These are phyloP conservation scores for Nothoprocta perdicaria DNA, from an alignment of 2,113 vertebrate species.

Conservation along the genomic window DNA sequence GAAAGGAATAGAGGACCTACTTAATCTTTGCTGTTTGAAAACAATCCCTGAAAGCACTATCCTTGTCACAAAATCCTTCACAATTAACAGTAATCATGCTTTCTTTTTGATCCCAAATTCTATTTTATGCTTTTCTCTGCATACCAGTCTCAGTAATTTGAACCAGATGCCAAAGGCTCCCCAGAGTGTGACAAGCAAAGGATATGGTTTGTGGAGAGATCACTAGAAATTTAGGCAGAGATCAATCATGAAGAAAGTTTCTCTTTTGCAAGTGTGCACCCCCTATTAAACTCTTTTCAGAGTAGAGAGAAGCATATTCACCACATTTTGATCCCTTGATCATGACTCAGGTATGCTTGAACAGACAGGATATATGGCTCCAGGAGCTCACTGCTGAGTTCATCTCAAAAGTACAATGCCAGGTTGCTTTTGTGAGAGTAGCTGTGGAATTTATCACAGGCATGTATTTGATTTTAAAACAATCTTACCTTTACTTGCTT, in stretches of 20 bases:
- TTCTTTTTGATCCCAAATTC: neutral
- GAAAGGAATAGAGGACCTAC: neutral
- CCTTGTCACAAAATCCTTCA: neutral
- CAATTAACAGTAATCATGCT: neutral
- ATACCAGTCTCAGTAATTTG: neutral
- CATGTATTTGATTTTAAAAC: neutral
- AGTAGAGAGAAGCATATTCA: neutral
- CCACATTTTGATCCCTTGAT: neutral
- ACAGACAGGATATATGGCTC: neutral
- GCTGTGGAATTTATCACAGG: neutral
- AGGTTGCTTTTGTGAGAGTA: neutral
- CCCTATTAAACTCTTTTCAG: neutral
- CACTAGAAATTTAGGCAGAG: neutral
- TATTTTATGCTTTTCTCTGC: neutral
- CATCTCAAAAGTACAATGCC: neutral
- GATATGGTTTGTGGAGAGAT: neutral
- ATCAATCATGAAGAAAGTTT: neutral
- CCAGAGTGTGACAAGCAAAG: neutral
- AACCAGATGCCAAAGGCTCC: neutral
- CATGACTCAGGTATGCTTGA: neutral
- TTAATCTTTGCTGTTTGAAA: neutral
- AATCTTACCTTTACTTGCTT: neutral
- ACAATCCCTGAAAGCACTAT: neutral
- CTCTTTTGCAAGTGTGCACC: neutral
- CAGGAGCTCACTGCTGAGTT: neutral